Evolutionary conservation across 2,797 vertebrate genomes (phyloP), one percentile per base, ranked within the genome.

Genomic region (Helarctos malayanus): DNA sequence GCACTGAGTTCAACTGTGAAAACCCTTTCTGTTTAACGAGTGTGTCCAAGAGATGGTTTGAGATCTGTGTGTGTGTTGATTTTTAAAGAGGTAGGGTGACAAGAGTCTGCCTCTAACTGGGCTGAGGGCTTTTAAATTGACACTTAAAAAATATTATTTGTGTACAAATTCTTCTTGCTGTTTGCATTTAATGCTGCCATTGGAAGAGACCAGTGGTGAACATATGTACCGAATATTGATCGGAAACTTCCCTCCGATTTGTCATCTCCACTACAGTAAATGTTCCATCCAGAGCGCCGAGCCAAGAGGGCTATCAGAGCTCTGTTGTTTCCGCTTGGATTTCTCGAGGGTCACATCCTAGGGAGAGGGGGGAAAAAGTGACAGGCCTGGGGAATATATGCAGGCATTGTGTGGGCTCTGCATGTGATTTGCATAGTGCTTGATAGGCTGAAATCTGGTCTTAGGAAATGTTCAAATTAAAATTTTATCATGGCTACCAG

Each of bases 361-460:
- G n/a, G 61, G 18, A 85, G 87, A 35, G 52, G 18, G 14, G 16
- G 3, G 6, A 12, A 12, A 12, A 71, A 61, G 21, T 1, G 80
- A 7, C 68, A 83, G 35, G 86, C 45, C 0, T 47, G 10, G n/a
- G 41, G 54, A 85, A 23, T 79, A 45, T 25, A 73, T n/a, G 21
- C n/a, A 35, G 54, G 61, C 88, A 41, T 93, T 52, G 54, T 91
- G 27, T 87, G 27, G 15, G 8, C 68, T 95, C 89, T 97, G 52
- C 82, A 78, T 97, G 18, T 75, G 41, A 95, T 96, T 96, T 97
- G 76, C 95, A 88, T 92, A 76, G 73, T 2, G 59, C 96, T 94
- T 45, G 59, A 92, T 97, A 91, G 97, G 88, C 92, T 90, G 69
- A 97, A 93, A 57, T 97, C 56, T 94, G 63, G 47, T 84, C 76